A percentile compares a stretch with the other conserved stretches of the same genome.
phyloP scores from a whole-genome alignment of 2,113 vertebrate genomes.

The Fulmarus glacialis region DNA sequence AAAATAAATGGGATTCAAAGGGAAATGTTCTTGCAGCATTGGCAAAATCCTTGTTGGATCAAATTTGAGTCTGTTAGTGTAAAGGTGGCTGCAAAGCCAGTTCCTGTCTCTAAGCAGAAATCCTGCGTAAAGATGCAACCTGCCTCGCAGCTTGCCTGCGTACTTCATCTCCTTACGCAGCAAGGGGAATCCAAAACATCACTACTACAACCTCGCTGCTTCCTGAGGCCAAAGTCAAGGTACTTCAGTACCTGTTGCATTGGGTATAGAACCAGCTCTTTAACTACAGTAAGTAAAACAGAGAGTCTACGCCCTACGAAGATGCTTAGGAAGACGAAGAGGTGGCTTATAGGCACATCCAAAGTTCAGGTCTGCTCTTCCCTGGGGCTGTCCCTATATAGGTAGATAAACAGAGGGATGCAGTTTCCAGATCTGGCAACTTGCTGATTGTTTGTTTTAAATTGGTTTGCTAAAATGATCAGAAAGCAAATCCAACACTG shows the following conservation, averaged over 20 bases:
- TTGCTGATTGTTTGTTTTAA: background rate
- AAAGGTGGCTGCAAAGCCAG: background rate
- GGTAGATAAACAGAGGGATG: background rate
- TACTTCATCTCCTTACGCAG: background rate
- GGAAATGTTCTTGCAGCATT: background rate
- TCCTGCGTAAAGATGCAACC: background rate
- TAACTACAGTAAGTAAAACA: rapidly evolving
- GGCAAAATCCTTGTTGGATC: background rate
- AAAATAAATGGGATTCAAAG: background rate
- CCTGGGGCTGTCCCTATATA: rapidly evolving
- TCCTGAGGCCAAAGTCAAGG: background rate
- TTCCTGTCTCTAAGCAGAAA: background rate
- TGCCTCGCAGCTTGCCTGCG: background rate
- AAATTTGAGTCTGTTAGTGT: background rate
- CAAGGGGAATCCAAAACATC: background rate
- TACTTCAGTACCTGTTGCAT: background rate
- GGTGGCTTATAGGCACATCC: background rate
- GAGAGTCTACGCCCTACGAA: rapidly evolving
- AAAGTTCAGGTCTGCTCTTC: background rate
- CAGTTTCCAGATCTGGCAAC: background rate
- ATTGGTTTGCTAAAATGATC: background rate
- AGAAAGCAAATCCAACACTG: background rate
- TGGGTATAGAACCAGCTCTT: background rate
- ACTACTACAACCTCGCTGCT: rapidly evolving
- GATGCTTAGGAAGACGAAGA: background rate